phyloP scores from a whole-genome alignment of 2,797 vertebrate species.

The Myripristis murdjan region DNA sequence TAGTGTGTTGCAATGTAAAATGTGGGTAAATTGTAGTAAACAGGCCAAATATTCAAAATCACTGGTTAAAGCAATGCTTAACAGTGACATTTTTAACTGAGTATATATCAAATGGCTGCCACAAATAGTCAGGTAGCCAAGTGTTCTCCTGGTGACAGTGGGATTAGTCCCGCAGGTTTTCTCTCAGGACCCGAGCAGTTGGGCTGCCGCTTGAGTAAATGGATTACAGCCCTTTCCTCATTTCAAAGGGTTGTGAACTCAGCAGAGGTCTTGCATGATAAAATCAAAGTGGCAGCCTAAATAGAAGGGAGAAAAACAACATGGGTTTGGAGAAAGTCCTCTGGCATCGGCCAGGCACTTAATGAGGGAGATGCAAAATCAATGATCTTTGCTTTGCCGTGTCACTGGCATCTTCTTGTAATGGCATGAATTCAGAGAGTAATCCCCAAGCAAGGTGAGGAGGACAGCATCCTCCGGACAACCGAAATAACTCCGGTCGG shows the following conservation, averaged over 20 bases:
- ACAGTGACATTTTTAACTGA: constrained; percentile 69
- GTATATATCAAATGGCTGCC: constrained; percentile 80
- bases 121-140: constrained; percentile 79
- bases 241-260: constrained; percentile 98
- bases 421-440: constrained; percentile 20
- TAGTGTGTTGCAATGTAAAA: too few species aligned
- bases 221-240: constrained; percentile 94
- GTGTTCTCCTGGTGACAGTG: constrained; percentile 70
- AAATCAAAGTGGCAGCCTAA: constrained; percentile 98
- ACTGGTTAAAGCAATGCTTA: constrained; percentile 29
- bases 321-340: constrained; percentile 84
- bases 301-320: constrained; percentile 82
- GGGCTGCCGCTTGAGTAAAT: constrained; percentile 89
- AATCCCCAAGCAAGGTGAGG: neutral
- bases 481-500: neutral
- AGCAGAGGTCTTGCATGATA: constrained; percentile 95
- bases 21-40: too few species aligned
- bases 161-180: constrained; percentile 82
- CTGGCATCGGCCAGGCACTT: constrained; percentile 78
- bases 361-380: constrained; percentile 72
- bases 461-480: constrained; percentile 14
- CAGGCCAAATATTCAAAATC: too few species aligned
- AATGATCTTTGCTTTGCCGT: constrained; percentile 63
- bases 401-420: constrained; percentile 14
- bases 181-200: constrained; percentile 87